Evolutionary conservation across 1,140 invertebrate genomes (phyloP).

Genomic region (Prorops nasuta): DNA sequence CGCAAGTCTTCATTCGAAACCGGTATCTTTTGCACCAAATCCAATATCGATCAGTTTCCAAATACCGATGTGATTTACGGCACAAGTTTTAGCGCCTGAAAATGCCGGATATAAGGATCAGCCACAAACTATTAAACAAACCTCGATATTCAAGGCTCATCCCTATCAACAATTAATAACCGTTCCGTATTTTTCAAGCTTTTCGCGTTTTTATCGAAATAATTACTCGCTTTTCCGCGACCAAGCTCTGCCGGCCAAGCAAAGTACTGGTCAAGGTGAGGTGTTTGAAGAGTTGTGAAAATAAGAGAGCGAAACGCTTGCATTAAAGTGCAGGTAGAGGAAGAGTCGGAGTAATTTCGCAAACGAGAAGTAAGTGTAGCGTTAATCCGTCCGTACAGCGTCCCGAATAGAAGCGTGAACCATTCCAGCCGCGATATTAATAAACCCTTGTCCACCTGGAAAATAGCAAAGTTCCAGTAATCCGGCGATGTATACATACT

Average conservation of each 20-base stretch:
- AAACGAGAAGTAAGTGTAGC: constrained; percentile 40
- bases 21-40: not conserved
- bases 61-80: too few species aligned
- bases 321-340: constrained; percentile 31
- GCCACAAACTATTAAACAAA: too few species aligned
- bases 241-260: not conserved
- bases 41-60: too few species aligned
- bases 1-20: not conserved
- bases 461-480: not conserved
- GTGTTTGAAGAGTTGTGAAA: not conserved
- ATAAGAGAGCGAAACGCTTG: constrained; percentile 8
- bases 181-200: not conserved
- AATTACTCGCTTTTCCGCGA: constrained; percentile 17
- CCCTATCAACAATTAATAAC: too few species aligned
- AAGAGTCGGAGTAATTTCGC: constrained; percentile 36
- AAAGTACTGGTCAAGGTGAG: not conserved
- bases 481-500: too few species aligned
- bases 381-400: constrained; percentile 34
- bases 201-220: constrained; percentile 2
- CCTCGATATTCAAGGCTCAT: too few species aligned
- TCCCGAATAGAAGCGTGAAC: constrained; percentile 23
- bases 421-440: constrained; percentile 28
- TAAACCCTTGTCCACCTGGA: constrained; percentile 28
- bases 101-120: too few species aligned
- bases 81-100: too few species aligned